Percentiles rank a stretch among this genome's conserved stretches.
Evolutionary conservation across 2,797 vertebrate genomes (phyloP).

Genomic region (Molossus alvarezi): DNA sequence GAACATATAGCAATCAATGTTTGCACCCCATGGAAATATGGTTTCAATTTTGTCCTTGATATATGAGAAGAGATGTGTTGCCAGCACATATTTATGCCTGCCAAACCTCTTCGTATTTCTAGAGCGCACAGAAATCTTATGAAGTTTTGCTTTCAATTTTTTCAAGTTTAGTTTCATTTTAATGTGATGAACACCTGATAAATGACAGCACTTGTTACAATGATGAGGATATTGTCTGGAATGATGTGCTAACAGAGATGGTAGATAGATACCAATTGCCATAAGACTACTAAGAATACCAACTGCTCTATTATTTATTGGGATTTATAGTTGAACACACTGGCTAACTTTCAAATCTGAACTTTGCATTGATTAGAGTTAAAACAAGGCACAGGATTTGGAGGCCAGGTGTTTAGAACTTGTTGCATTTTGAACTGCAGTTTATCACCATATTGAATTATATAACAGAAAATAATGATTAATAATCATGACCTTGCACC

Average conservation of each 20-base stretch:
- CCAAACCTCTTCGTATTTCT: slow-evolving; percentile 82
- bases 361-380: slow-evolving; percentile 67
- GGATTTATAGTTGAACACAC: slow-evolving; percentile 35
- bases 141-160: slow-evolving; percentile 70
- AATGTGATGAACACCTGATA: slow-evolving; percentile 74
- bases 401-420: slow-evolving; percentile 16
- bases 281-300: slow-evolving; percentile 53
- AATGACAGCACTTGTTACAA: slow-evolving; percentile 72
- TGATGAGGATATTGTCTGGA: slow-evolving; percentile 30
- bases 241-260: slow-evolving; percentile 38
- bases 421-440: slow-evolving; percentile 41
- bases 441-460: slow-evolving; percentile 16
- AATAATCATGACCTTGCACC: not conserved
- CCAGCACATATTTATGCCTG: slow-evolving; percentile 75
- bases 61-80: slow-evolving; percentile 73
- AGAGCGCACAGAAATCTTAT: slow-evolving; percentile 69
- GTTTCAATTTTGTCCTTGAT: slow-evolving; percentile 86
- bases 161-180: slow-evolving; percentile 78
- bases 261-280: not conserved
- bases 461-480: slow-evolving; percentile 44
- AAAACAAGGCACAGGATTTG: not conserved
- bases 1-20: slow-evolving; percentile 73
- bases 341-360: slow-evolving; percentile 67
- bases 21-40: slow-evolving; percentile 76
- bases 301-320: slow-evolving; percentile 41